These are phyloP conservation scores for Aplysia californica DNA, from an alignment of 1,140 invertebrate species.

Conservation along the genomic window DNA sequence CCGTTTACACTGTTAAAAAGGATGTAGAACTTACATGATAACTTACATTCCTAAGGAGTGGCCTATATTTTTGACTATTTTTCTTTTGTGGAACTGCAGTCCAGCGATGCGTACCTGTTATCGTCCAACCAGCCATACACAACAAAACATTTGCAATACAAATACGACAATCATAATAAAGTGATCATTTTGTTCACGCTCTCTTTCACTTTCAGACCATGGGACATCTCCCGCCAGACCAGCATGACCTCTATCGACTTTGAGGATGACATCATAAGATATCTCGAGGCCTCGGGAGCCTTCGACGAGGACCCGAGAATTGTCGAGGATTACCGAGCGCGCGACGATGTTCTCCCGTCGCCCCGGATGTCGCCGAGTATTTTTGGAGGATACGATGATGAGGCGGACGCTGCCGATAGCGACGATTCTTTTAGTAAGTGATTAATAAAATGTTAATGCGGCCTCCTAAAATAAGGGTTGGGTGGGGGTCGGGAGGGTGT, in stretches of 20 bases:
- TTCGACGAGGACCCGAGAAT: neutral
- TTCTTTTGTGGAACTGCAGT: no score
- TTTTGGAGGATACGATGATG: slow-evolving; percentile 10
- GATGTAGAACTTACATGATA: no score
- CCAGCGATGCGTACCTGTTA: no score
- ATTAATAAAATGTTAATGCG: neutral
- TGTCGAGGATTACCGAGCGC: slow-evolving; percentile 1
- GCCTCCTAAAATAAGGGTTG: neutral
- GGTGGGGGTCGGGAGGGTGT: neutral
- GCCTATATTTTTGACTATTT: no score
- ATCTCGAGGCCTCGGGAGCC: neutral
- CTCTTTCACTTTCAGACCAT: slow-evolving; percentile 21
- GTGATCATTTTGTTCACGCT: no score
- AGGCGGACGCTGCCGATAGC: slow-evolving; percentile 11
- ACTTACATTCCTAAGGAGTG: no score
- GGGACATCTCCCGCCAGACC: slow-evolving; percentile 25
- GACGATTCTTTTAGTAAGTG: slow-evolving; percentile 22
- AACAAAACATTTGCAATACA: no score
- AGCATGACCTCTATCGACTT: slow-evolving; percentile 13
- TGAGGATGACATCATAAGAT: slow-evolving; percentile 8
- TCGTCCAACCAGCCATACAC: no score
- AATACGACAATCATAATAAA: no score
- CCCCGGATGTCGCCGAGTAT: neutral
- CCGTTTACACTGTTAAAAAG: no score
- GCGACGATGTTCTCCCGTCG: slow-evolving; percentile 13